phyloP scores from a whole-genome alignment of 2,113 vertebrate genomes.

The Gobius niger region DNA sequence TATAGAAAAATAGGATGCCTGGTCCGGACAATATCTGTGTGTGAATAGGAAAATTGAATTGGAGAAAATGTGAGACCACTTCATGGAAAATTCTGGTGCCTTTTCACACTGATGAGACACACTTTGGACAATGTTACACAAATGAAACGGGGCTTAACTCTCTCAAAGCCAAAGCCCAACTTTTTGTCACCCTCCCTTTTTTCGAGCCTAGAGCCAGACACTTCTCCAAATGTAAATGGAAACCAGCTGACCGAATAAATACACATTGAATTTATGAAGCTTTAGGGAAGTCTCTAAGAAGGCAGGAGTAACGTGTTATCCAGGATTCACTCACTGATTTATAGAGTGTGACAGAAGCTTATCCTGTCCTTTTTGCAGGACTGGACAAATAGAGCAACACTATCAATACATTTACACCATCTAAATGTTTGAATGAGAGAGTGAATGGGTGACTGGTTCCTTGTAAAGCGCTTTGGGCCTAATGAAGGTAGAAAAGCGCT shows the following conservation, averaged over 20 bases:
- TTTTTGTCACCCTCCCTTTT: constrained; percentile 15
- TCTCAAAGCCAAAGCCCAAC: constrained; percentile 8
- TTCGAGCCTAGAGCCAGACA: constrained; percentile 26
- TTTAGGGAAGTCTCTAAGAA: constrained; percentile 9
- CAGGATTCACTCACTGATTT: constrained; percentile 27
- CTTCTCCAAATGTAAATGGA: constrained; percentile 45
- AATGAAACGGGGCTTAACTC: neutral
- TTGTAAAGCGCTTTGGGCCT: too few relatives aligned
- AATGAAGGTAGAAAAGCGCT: too few relatives aligned
- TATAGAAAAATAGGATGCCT: neutral
- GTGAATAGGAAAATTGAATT: too few relatives aligned
- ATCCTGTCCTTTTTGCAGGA: too few relatives aligned
- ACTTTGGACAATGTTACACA: constrained; percentile 3
- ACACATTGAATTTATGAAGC: constrained; percentile 19
- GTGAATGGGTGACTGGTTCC: too few relatives aligned
- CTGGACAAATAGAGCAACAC: neutral
- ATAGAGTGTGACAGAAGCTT: constrained; percentile 21
- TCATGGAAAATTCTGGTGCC: neutral
- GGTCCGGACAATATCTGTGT: neutral
- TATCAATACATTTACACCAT: neutral
- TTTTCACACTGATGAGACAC: neutral
- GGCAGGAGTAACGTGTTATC: constrained; percentile 24
- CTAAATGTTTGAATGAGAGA: neutral
- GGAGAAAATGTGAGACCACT: neutral
- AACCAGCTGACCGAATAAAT: constrained; percentile 34